Conservation (phyloP, 2,113 vertebrate genomes). For the Callaeas wilsoni region DNA sequence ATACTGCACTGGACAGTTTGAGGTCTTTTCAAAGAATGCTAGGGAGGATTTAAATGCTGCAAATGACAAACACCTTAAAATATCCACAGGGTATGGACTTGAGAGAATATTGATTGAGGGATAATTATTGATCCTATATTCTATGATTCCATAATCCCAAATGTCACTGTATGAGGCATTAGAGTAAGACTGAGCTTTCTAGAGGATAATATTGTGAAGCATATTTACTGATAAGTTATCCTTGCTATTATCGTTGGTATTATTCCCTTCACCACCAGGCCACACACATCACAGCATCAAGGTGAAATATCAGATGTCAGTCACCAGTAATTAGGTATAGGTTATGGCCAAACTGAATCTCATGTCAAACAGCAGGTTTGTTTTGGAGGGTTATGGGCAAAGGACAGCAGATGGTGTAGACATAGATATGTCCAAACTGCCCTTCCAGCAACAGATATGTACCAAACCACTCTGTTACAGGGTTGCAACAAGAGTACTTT, state of each 20-base stretch:
- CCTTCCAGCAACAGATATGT: background rate
- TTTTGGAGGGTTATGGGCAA: background rate
- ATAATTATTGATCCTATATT: background rate
- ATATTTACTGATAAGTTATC: background rate
- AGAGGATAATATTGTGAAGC: background rate
- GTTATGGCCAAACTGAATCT: background rate
- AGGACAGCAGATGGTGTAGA: background rate
- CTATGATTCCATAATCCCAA: background rate
- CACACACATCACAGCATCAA: background rate
- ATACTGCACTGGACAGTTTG: background rate
- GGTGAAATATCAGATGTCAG: background rate
- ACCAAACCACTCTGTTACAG: background rate
- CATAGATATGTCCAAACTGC: background rate
- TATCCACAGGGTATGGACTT: background rate
- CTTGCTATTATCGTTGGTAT: background rate
- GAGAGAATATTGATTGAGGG: background rate
- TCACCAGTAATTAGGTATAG: background rate
- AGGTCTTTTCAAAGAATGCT: background rate
- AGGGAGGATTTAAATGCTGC: background rate
- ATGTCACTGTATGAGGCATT: background rate
- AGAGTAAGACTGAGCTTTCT: background rate
- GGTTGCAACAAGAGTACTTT: background rate
- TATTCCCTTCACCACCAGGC: background rate
- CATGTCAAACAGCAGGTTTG: background rate
- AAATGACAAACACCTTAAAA: background rate